Conservation (phyloP, 2,797 vertebrate species). For the Falco novaeseelandiae region DNA sequence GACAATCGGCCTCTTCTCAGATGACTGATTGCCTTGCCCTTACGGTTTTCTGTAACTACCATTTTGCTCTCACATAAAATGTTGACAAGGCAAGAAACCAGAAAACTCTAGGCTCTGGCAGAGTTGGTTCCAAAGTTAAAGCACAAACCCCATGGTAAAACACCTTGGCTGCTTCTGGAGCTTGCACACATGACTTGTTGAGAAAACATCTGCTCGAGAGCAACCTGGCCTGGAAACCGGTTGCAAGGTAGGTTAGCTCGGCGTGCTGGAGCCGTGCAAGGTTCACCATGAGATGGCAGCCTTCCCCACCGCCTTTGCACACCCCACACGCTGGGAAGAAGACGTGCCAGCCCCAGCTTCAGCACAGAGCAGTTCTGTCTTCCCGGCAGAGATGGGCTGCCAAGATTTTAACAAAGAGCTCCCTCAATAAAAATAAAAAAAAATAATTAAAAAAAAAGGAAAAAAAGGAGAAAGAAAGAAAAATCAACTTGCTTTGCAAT, state of each 20-base stretch:
- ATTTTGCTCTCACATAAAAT: background rate
- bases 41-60: constrained; percentile 6
- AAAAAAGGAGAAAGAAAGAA: background rate
- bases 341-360: background rate
- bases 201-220: background rate
- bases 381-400: constrained; percentile 21
- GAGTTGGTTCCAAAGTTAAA: background rate
- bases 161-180: background rate
- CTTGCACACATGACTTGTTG: background rate
- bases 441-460: too few species aligned
- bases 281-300: constrained; percentile 68
- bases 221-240: background rate
- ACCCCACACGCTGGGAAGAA: background rate
- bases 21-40: background rate
- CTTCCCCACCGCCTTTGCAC: background rate
- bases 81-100: constrained; percentile 5
- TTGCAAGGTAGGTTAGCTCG: background rate
- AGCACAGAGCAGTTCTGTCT: constrained; percentile 60
- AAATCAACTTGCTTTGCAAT: background rate
- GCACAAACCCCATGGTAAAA: background rate
- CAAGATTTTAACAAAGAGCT: constrained; percentile 57
- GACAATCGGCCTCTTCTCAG: background rate
- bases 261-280: background rate
- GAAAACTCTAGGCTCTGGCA: background rate
- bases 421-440: background rate